These are phyloP conservation scores for Rhingia rostrata DNA, from an alignment of 2,888 invertebrate species.

Conservation along the genomic window DNA sequence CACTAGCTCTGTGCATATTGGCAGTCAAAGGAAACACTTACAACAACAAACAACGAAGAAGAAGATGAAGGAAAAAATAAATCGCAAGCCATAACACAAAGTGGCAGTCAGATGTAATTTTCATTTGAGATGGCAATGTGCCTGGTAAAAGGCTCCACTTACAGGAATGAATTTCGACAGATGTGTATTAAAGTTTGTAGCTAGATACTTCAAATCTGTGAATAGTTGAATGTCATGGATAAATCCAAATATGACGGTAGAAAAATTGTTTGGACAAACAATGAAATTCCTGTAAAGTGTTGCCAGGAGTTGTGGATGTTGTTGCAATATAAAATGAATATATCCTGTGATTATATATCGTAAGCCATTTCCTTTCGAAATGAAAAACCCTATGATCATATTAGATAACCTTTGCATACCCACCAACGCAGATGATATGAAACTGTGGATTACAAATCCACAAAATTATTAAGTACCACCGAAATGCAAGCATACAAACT, in stretches of 20 bases:
- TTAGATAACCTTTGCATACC: too few species aligned
- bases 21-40: conserved; percentile 27
- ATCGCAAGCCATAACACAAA: conserved; percentile 17
- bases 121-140: conserved; percentile 16
- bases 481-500: not conserved
- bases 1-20: not conserved
- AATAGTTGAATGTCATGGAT: too few species aligned
- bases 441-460: too few species aligned
- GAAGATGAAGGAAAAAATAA: conserved; percentile 3
- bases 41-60: not conserved
- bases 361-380: too few species aligned
- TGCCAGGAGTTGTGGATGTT: too few species aligned
- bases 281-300: too few species aligned
- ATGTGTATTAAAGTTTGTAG: not conserved
- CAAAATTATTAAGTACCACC: conserved; percentile 32
- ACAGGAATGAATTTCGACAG: not conserved
- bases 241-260: too few species aligned
- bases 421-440: conserved; percentile 11
- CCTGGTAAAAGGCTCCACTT: not conserved
- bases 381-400: too few species aligned
- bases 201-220: not conserved
- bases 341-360: too few species aligned
- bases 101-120: conserved; percentile 29
- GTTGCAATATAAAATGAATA: too few species aligned
- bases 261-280: too few species aligned